Evolutionary conservation across 2,888 invertebrate species (phyloP).

Genomic region (Brachyptera risi): DNA sequence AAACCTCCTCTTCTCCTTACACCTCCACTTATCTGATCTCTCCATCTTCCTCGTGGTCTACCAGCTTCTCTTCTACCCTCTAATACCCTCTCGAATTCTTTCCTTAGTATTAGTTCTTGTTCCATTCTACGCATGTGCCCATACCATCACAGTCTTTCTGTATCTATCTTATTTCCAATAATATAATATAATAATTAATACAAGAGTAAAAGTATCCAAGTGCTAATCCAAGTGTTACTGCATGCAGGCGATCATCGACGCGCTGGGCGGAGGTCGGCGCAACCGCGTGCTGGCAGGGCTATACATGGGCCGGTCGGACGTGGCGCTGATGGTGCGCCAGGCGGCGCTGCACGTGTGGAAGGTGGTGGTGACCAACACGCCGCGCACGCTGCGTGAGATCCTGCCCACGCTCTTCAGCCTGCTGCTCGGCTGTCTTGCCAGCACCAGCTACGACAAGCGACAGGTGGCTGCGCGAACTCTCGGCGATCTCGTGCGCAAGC

Average conservation of each 20-base stretch:
- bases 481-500: constrained; percentile 89
- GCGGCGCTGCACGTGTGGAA: constrained; percentile 99
- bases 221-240: background rate
- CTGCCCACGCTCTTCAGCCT: constrained; percentile 90
- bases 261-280: constrained; percentile 83
- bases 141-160: too few species aligned
- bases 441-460: constrained; percentile 92
- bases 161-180: too few species aligned
- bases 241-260: constrained; percentile 73
- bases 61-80: too few species aligned
- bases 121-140: too few species aligned
- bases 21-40: too few species aligned
- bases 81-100: too few species aligned
- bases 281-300: constrained; percentile 91
- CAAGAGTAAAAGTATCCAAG: too few species aligned
- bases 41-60: too few species aligned
- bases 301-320: constrained; percentile 97
- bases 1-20: too few species aligned
- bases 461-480: constrained; percentile 95
- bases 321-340: constrained; percentile 94
- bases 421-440: constrained; percentile 89
- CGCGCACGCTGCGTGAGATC: constrained; percentile 92
- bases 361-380: constrained; percentile 97
- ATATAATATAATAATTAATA: too few species aligned
- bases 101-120: too few species aligned